Conservation (phyloP, 1,140 invertebrate species). For the Acromyrmex charruanus region DNA sequence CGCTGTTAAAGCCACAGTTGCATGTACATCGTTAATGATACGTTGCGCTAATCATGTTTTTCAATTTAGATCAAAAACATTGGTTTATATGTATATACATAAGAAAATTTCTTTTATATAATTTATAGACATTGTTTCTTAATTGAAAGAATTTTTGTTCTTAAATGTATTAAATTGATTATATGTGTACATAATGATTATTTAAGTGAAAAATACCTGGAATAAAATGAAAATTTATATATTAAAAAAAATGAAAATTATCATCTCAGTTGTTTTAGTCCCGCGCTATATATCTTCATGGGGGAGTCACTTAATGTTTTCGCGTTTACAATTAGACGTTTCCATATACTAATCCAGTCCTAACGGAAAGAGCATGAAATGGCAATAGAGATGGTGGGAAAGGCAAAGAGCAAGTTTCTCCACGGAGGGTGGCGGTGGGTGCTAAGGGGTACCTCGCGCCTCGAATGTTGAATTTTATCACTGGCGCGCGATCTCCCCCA, state of each 20-base stretch:
- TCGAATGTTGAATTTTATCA: constrained; percentile 75
- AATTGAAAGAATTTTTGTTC: not conserved
- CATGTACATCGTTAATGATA: constrained; percentile 22
- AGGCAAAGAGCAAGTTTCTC: constrained; percentile 40
- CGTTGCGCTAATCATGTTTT: not conserved
- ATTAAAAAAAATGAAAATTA: not conserved
- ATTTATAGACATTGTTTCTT: not conserved
- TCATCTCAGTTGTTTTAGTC: not conserved
- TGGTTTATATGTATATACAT: not conserved
- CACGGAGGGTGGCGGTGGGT: constrained; percentile 14
- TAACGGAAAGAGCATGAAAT: constrained; percentile 19
- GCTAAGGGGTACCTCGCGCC: constrained; percentile 26
- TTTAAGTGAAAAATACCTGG: not conserved
- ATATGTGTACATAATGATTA: not conserved
- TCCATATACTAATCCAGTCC: not conserved
- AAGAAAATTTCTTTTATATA: not conserved
- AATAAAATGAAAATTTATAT: not conserved
- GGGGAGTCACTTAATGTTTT: not conserved
- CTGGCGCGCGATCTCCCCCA: constrained; percentile 64
- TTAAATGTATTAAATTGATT: not conserved
- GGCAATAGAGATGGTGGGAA: not conserved
- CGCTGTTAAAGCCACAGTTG: not conserved
- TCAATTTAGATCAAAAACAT: constrained; percentile 12
- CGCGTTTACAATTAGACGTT: constrained; percentile 7
- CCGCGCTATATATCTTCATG: not conserved